Evolutionary conservation across 2,797 vertebrate genomes (phyloP), one percentile per base, ranked within the genome.

Genomic region (Xyrichtys novacula): DNA sequence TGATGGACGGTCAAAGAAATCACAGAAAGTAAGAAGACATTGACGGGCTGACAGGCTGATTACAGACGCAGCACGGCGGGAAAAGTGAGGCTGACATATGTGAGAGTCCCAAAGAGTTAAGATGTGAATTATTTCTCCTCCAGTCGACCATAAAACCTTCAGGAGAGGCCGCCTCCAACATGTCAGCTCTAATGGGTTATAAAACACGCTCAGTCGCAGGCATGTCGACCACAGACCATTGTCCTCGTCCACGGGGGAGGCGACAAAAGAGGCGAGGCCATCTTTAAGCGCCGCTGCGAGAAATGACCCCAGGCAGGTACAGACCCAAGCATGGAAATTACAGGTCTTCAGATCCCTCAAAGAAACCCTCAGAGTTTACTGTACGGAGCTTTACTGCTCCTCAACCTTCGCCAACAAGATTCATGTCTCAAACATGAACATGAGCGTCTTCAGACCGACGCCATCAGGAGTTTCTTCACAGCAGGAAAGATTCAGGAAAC

Each of bases 291-390:
- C 65, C 4, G 8, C 68, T 83, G 74, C 42, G 80, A 88, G 87
- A 90, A 91, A 88, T 74, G 64, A 83, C 88, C 85, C n/a, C 1
- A 84, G 87, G 87, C 88, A 88, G 81, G 52, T 88, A 83, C 43
- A 80, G 68, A 74, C 71, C 58, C 12, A 55, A 49, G 55, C 76
- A 53, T 68, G 82, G 83, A 85, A 89, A 92, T 91, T 87, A 87
- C 70, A 90, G 86, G 88, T 58, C 62, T 57, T 23, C 65, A 68
- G 50, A 69, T 47, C 40, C 69, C 83, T 63, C 32, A 65, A 39
- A 76, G 71, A 66, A 43, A 49, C 7, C 52, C 68, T 80, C 49
- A 53, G 9, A 29, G 19, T 65, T 78, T 28, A 6, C 19, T 14
- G 46, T 44, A n/a, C 12, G 6, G 11, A 50, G 11, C 42, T 36